Evolutionary conservation across 2,113 vertebrate genomes (phyloP).

Genomic region (Lota lota): DNA sequence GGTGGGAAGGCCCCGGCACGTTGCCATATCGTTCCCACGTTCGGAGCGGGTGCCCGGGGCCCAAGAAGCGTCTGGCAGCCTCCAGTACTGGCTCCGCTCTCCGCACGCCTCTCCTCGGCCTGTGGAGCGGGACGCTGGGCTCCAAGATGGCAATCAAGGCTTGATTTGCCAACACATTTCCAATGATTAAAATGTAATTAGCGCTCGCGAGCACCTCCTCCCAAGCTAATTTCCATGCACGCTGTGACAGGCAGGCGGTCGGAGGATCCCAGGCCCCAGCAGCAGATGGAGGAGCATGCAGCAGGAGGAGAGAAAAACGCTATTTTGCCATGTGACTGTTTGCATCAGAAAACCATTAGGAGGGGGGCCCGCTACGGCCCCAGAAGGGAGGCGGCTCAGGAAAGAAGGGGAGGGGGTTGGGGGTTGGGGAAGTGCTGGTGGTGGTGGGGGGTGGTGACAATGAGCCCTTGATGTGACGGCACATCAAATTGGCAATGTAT

Average conservation of each 20-base stretch:
- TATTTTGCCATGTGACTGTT: slow-evolving; percentile 95
- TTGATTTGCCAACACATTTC: slow-evolving; percentile 99
- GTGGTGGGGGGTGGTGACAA: slow-evolving; percentile 32
- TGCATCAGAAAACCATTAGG: slow-evolving; percentile 98
- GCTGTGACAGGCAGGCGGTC: slow-evolving; percentile 99
- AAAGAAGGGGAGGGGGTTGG: not conserved
- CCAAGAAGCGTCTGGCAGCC: slow-evolving; percentile 69
- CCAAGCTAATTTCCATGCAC: slow-evolving; percentile 99
- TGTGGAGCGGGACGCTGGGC: slow-evolving; percentile 87
- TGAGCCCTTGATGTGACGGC: slow-evolving; percentile 84
- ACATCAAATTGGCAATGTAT: slow-evolving; percentile 90
- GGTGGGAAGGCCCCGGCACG: slow-evolving; percentile 78
- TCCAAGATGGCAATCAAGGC: slow-evolving; percentile 98
- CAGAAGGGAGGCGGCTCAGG: slow-evolving; percentile 17
- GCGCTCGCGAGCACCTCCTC: slow-evolving; percentile 99
- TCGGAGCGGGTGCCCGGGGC: slow-evolving; percentile 27
- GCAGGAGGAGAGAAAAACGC: slow-evolving; percentile 82
- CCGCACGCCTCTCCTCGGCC: slow-evolving; percentile 79
- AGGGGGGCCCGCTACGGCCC: slow-evolving; percentile 78
- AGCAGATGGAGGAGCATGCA: slow-evolving; percentile 98
- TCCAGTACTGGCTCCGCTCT: slow-evolving; percentile 58
- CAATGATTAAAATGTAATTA: slow-evolving; percentile 99
- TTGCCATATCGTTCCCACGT: slow-evolving; percentile 81
- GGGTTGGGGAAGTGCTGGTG: slow-evolving; percentile 4
- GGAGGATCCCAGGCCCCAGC: slow-evolving; percentile 91